Conservation (phyloP, 1,140 invertebrate species). For the Gryon sp. region DNA sequence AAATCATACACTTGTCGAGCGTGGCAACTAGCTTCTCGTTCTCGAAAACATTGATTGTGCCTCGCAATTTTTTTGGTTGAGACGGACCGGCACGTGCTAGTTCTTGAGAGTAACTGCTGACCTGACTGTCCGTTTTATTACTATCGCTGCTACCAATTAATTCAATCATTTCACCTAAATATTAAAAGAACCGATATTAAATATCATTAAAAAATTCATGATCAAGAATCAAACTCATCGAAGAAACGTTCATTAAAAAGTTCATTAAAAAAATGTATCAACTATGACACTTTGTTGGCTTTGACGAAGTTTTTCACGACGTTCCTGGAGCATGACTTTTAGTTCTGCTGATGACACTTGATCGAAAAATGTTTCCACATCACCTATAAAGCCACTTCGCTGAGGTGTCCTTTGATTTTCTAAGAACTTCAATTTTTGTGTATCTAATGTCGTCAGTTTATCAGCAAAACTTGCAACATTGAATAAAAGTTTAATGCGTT, state of each 20-base stretch:
- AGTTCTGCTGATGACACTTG: not conserved
- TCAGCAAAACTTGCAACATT: slow-evolving; percentile 10
- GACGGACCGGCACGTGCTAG: not conserved
- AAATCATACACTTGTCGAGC: slow-evolving; percentile 24
- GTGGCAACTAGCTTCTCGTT: slow-evolving; percentile 31
- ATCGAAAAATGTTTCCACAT: not conserved
- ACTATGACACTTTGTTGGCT: not conserved
- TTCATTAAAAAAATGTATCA: not conserved
- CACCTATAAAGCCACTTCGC: not conserved
- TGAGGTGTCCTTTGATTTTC: slow-evolving; percentile 14
- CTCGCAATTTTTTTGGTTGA: slow-evolving; percentile 1
- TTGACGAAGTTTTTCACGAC: not conserved
- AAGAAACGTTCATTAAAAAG: not conserved
- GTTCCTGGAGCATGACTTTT: not conserved
- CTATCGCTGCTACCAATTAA: not conserved
- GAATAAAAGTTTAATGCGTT: slow-evolving; percentile 2
- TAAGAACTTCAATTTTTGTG: slow-evolving; percentile 8
- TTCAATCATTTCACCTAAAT: not conserved
- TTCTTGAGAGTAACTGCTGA: not conserved
- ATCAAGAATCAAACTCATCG: not conserved
- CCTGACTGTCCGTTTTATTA: not conserved
- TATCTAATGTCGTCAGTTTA: not conserved
- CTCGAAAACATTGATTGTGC: not conserved
- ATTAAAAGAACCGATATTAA: too few species aligned
- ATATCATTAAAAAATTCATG: too few species aligned